These are phyloP conservation scores for Phyllotreta cruciferae DNA, from an alignment of 2,888 invertebrate genomes.

Conservation along the genomic window DNA sequence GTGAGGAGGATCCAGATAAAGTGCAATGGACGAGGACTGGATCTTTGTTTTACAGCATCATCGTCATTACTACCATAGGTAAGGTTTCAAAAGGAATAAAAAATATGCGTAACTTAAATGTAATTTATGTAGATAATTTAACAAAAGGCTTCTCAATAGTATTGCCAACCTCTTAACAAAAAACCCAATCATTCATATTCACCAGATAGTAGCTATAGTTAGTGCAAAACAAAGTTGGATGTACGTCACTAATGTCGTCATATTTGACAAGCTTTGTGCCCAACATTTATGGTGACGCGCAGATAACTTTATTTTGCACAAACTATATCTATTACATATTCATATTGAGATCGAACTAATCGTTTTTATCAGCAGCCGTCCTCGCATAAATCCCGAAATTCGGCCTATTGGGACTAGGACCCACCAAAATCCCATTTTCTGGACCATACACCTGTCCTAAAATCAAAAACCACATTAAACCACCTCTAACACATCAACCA, in stretches of 20 bases:
- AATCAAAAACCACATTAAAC: too few species aligned
- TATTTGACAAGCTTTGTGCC: too few species aligned
- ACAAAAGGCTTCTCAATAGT: background rate
- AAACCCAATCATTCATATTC: too few species aligned
- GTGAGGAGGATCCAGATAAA: slow-evolving; percentile 65
- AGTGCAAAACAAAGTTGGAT: too few species aligned
- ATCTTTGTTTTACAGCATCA: slow-evolving; percentile 92
- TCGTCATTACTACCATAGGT: slow-evolving; percentile 97
- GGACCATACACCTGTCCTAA: background rate
- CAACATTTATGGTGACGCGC: too few species aligned
- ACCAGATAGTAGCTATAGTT: too few species aligned
- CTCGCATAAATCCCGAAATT: background rate
- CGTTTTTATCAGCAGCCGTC: background rate
- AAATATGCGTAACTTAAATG: background rate
- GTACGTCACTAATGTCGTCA: too few species aligned
- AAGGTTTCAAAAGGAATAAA: slow-evolving; percentile 55
- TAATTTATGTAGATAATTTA: too few species aligned
- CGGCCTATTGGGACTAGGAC: background rate
- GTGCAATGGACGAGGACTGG: slow-evolving; percentile 88
- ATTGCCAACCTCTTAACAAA: background rate
- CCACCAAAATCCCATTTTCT: background rate
- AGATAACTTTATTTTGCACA: too few species aligned
- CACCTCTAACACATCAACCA: background rate
- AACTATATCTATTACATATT: too few species aligned
- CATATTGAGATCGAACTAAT: background rate